These are phyloP conservation scores for Heliconius erato DNA, from an alignment of 2,888 invertebrate species.

Conservation along the genomic window DNA sequence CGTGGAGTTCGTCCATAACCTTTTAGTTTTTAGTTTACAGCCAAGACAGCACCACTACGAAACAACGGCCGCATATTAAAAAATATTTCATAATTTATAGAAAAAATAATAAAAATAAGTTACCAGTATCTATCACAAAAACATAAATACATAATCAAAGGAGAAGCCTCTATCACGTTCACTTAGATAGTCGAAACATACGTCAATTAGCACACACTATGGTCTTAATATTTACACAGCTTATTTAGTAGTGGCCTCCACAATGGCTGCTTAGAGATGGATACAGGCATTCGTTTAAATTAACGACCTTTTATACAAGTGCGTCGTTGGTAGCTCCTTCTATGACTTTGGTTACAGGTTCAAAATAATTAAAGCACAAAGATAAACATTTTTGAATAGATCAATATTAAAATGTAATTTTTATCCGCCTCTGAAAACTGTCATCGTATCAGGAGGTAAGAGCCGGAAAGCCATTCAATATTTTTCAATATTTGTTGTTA, in stretches of 20 bases:
- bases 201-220: constrained; percentile 51
- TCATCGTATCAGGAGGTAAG: too few species aligned
- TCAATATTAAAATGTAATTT: too few species aligned
- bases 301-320: background rate
- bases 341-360: background rate
- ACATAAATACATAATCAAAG: constrained; percentile 32
- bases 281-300: background rate
- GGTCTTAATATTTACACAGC: constrained; percentile 48
- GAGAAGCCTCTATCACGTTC: constrained; percentile 41
- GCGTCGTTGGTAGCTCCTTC: background rate
- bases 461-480: too few species aligned
- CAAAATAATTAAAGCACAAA: background rate
- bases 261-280: constrained; percentile 32
- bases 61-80: too few species aligned
- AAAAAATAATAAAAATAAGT: background rate
- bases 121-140: background rate
- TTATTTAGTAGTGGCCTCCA: constrained; percentile 48
- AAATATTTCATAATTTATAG: too few species aligned
- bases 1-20: too few species aligned
- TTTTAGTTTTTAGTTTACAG: too few species aligned
- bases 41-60: too few species aligned
- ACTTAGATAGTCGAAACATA: constrained; percentile 37
- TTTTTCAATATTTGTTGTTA: too few species aligned
- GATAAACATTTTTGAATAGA: too few species aligned
- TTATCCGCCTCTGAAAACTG: too few species aligned